Evolutionary conservation across 1,140 invertebrate species (phyloP), one percentile per base, ranked within the genome.

Genomic region (Drosophila chauvacae): DNA sequence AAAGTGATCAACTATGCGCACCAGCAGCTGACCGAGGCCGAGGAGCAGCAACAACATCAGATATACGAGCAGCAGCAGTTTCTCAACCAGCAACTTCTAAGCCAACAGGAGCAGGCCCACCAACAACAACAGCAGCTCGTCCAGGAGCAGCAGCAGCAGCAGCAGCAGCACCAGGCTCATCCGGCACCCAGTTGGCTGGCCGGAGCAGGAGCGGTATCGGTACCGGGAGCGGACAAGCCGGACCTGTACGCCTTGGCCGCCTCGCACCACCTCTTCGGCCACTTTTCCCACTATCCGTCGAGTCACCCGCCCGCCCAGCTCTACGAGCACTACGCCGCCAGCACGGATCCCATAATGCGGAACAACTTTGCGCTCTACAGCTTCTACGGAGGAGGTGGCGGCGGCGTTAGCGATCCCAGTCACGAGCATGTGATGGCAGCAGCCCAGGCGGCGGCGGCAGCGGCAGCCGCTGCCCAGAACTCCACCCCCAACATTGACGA

Each of bases 1-100:
- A 80, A 83, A 81, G 91, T 92, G 58, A 92, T 92, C 41, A 92
- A 88, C 65, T 88, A 87, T 79, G 81, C 76, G 39, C 86, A 88
- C 37, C 81, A 87, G 48, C 74, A 65, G 20, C 70, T 74, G 26
- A 69, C 70, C 7, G 71, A 78, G 41, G 55, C 81, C 30, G 71
- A 78, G 42, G 75, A 77, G 30, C 74, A 80, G 26, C 61, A 69
- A 6, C 75, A 80, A 7, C 53, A 71, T n/a, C 81, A 85, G 26
- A 53, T 82, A 28, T 72, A 69, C 53, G 62, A 86, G 33, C 63
- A 85, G 26, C 69, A 85, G n/a, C 81, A 85, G 35, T 85, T 71
- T 23, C 26, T 81, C 14, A 80, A 59, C 44, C 86, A 91, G 23
- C 87, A 81, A 62, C 44, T 72, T 9, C 18, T 68, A 18, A n/a